A percentile compares a stretch with the other conserved stretches of the same genome.
These are phyloP conservation scores for Bombylius major DNA, from an alignment of 2,888 invertebrate genomes.

Conservation along the genomic window DNA sequence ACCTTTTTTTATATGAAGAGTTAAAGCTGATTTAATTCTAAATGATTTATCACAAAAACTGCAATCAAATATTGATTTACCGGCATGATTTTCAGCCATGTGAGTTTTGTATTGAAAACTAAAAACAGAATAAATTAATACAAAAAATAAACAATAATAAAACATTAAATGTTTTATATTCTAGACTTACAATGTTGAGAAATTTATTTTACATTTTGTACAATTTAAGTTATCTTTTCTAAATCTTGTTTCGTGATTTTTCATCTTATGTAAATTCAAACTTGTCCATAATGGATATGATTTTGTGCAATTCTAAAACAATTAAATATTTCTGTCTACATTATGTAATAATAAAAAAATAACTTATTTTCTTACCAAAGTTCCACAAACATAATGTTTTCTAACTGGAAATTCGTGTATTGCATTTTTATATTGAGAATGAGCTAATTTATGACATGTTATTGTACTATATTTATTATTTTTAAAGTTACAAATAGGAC, in stretches of 20 bases:
- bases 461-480: constrained; percentile 15
- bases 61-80: constrained; percentile 18
- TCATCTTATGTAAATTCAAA: constrained; percentile 25
- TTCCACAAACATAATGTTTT: constrained; percentile 25
- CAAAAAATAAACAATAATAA: not conserved
- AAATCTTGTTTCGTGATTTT: not conserved
- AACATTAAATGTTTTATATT: not conserved
- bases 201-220: constrained; percentile 1
- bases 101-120: constrained; percentile 8
- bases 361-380: constrained; percentile 18
- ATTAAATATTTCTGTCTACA: not conserved
- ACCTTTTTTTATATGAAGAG: constrained; percentile 30
- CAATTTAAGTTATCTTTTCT: not conserved
- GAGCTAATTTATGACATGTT: constrained; percentile 18
- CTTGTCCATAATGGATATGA: constrained; percentile 28
- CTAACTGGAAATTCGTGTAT: constrained; percentile 15
- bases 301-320: constrained; percentile 18
- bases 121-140: not conserved
- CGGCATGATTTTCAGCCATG: constrained; percentile 15
- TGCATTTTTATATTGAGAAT: constrained; percentile 14
- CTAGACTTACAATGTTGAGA: constrained; percentile 5
- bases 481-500: constrained; percentile 12
- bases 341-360: not conserved
- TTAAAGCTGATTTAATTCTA: constrained; percentile 28
- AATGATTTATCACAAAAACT: constrained; percentile 30